Percentiles rank a stretch among this genome's conserved stretches.
phyloP scores from a whole-genome alignment of 1,140 invertebrate genomes.

The Ceratina australensis region DNA sequence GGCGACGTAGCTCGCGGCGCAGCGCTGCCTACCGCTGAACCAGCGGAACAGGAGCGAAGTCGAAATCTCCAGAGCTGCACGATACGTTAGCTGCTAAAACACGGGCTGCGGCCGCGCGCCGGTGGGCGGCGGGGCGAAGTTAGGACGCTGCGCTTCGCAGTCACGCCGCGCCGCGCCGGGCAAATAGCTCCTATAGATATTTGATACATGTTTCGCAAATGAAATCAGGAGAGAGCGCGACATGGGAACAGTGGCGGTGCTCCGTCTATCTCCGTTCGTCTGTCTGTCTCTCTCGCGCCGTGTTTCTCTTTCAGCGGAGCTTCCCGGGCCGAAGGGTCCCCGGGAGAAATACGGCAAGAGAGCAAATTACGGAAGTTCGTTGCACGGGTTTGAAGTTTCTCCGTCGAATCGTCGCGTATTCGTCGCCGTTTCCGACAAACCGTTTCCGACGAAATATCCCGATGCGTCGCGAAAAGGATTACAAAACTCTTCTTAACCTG shows the following conservation, averaged over 20 bases:
- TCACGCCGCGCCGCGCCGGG: background rate
- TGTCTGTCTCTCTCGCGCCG: constrained; percentile 37
- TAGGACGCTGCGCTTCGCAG: constrained; percentile 1
- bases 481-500: constrained; percentile 1
- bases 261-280: constrained; percentile 35
- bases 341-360: constrained; percentile 50
- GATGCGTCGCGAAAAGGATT: background rate
- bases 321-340: constrained; percentile 25
- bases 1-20: background rate
- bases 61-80: constrained; percentile 3
- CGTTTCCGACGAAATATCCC: constrained; percentile 12
- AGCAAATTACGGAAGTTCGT: constrained; percentile 66
- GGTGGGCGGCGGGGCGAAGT: constrained; percentile 10
- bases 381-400: constrained; percentile 43
- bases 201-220: constrained; percentile 47
- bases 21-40: no score
- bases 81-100: constrained; percentile 14
- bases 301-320: constrained; percentile 7
- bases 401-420: constrained; percentile 37
- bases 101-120: background rate
- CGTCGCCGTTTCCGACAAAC: constrained; percentile 24
- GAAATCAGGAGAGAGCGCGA: constrained; percentile 22
- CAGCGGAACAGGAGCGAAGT: background rate
- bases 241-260: constrained; percentile 16
- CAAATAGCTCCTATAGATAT: constrained; percentile 15